These are phyloP conservation scores for Pterocles burchelli DNA, from an alignment of 2,113 vertebrate genomes.

Conservation along the genomic window DNA sequence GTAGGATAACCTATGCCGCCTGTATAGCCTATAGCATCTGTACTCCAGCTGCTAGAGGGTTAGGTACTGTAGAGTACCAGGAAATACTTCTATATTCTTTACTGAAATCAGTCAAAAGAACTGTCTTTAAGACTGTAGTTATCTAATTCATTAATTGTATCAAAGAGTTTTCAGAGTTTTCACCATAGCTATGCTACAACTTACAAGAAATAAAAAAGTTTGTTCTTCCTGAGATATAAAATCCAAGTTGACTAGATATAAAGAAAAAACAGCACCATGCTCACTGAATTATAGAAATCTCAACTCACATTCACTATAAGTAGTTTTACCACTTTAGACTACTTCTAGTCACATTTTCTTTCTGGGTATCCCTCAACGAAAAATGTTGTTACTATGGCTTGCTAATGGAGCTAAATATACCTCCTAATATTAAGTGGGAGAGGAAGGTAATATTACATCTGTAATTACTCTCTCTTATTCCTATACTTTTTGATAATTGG, in stretches of 20 bases:
- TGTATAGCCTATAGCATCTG: not conserved
- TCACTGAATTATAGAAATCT: not conserved
- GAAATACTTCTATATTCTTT: not conserved
- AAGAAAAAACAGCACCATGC: not conserved
- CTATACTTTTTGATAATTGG: not conserved
- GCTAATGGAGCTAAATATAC: not conserved
- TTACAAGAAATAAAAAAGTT: not conserved
- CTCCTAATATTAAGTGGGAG: not conserved
- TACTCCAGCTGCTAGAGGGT: not conserved
- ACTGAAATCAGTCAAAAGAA: not conserved
- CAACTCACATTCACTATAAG: not conserved
- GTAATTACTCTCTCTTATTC: not conserved
- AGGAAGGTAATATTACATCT: not conserved
- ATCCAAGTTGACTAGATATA: not conserved
- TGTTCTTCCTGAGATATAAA: not conserved
- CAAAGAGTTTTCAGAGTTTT: not conserved
- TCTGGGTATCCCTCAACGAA: not conserved
- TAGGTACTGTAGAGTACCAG: not conserved
- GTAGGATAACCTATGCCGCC: not conserved
- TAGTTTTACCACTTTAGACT: not conserved
- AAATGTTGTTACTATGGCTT: not conserved
- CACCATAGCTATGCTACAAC: not conserved
- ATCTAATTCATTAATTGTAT: not conserved
- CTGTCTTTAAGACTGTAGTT: not conserved
- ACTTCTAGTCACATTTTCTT: not conserved